These are phyloP conservation scores for Periparus ater DNA, from an alignment of 2,797 vertebrate genomes.

Conservation along the genomic window DNA sequence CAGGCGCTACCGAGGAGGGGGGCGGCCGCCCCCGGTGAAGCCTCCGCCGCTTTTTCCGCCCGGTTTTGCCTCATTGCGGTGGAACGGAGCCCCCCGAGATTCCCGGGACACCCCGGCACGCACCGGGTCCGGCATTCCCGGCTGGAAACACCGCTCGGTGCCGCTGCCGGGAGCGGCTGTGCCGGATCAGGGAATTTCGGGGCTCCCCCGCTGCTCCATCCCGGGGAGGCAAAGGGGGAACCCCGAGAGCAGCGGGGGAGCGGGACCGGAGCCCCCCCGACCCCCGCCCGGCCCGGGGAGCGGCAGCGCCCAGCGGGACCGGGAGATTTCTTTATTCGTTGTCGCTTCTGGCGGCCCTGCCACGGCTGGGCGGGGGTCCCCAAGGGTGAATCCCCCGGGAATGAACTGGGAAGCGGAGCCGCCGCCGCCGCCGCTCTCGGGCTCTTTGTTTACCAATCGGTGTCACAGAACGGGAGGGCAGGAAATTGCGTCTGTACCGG, in stretches of 20 bases:
- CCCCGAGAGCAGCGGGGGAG: not conserved
- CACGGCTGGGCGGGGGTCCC: not conserved
- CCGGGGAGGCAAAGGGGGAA: not conserved
- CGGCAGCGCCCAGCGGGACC: not conserved
- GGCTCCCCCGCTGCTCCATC: not conserved
- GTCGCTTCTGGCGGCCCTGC: no score
- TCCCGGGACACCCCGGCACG: not conserved
- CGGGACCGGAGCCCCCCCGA: not conserved
- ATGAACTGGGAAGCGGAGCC: not conserved
- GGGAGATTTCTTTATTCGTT: not conserved
- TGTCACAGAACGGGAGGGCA: constrained; percentile 58
- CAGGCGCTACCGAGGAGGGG: not conserved
- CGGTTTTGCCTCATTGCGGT: not conserved
- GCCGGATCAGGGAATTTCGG: not conserved
- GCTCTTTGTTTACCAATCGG: constrained; percentile 78
- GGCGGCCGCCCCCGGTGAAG: no score
- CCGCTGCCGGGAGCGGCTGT: not conserved
- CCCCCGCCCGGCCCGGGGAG: not conserved
- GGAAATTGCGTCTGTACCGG: constrained; percentile 81
- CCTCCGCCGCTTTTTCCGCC: not conserved
- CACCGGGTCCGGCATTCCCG: not conserved
- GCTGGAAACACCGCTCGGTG: not conserved
- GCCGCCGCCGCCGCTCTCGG: not conserved
- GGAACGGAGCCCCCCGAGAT: not conserved
- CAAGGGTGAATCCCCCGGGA: not conserved